These are phyloP conservation scores for Cheilinus undulatus DNA, from an alignment of 2,113 vertebrate genomes.

Conservation along the genomic window DNA sequence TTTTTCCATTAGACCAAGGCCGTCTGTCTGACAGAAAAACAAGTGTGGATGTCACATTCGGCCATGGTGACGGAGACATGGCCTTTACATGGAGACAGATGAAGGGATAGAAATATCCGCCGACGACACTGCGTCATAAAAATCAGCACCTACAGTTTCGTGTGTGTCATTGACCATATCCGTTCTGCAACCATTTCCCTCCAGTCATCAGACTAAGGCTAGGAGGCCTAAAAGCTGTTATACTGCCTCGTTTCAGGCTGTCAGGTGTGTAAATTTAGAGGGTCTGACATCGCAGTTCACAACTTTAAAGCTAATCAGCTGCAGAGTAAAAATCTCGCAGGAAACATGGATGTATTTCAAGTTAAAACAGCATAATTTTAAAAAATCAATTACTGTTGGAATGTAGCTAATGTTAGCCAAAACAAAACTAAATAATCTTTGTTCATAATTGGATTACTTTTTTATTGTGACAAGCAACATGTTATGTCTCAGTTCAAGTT, in stretches of 20 bases:
- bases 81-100: conserved; percentile 44
- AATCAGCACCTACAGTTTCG: conserved; percentile 17
- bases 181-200: background rate
- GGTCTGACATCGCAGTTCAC: background rate
- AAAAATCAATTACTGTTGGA: background rate
- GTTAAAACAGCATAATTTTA: background rate
- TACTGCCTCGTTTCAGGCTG: background rate
- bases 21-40: conserved; percentile 70
- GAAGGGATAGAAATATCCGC: conserved; percentile 10
- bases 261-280: background rate
- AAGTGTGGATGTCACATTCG: conserved; percentile 76
- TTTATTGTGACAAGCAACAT: too few relatives aligned
- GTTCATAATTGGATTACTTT: too few relatives aligned
- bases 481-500: too few relatives aligned
- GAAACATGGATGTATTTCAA: background rate
- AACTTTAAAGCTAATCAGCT: too few relatives aligned
- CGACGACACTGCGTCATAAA: conserved; percentile 15
- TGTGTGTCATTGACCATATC: conserved; percentile 1
- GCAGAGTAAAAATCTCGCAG: too few relatives aligned
- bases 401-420: too few relatives aligned
- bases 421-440: too few relatives aligned
- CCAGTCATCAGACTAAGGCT: too few relatives aligned
- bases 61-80: conserved; percentile 62
- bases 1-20: conserved; percentile 84
- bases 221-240: background rate